Evolutionary conservation across 1,140 invertebrate species (phyloP).

Genomic region (Hesperophylax magnus): DNA sequence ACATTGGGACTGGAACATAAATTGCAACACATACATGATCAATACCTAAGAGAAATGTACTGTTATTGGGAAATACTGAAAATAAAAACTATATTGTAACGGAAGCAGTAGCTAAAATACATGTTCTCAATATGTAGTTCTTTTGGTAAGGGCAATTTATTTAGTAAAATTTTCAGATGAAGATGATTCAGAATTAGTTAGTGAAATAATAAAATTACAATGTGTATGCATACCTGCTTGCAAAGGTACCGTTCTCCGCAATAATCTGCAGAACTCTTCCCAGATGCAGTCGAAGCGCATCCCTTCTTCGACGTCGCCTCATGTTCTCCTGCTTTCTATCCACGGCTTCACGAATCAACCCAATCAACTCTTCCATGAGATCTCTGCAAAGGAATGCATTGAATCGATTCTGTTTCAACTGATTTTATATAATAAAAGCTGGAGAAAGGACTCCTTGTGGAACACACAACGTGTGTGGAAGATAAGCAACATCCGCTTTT

Average conservation of each 20-base stretch:
- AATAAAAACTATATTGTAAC: not conserved
- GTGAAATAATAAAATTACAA: too few species aligned
- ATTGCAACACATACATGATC: constrained; percentile 10
- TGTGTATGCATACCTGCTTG: constrained; percentile 76
- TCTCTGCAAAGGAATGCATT: constrained; percentile 76
- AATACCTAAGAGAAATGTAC: not conserved
- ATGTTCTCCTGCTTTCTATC: constrained; percentile 98
- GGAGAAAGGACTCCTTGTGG: too few species aligned
- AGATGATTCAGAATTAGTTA: too few species aligned
- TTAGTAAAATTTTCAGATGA: too few species aligned
- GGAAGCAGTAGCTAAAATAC: not conserved
- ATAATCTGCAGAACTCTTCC: constrained; percentile 93
- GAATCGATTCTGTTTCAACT: not conserved
- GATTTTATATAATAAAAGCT: too few species aligned
- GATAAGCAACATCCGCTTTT: too few species aligned
- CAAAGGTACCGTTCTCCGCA: constrained; percentile 93
- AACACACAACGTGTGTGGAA: too few species aligned
- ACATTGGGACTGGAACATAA: constrained; percentile 79
- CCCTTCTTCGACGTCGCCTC: constrained; percentile 87
- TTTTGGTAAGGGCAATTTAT: too few species aligned
- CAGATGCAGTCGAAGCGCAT: constrained; percentile 92
- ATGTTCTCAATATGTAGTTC: too few species aligned
- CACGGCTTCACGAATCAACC: constrained; percentile 94
- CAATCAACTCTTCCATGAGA: constrained; percentile 94
- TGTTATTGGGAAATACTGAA: not conserved